phyloP scores from a whole-genome alignment of 2,888 invertebrate species.

The Palloptera scutellata region DNA sequence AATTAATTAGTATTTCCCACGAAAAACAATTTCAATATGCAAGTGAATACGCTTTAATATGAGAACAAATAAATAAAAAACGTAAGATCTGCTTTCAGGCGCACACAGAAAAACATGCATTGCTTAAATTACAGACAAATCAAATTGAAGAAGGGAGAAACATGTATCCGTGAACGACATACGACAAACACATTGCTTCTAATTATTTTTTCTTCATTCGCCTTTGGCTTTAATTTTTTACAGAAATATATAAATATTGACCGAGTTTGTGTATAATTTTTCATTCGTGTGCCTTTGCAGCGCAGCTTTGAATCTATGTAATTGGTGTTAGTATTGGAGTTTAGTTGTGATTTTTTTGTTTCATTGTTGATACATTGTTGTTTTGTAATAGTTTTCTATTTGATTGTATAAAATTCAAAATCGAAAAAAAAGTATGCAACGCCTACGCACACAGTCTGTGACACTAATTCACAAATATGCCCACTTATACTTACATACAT shows the following conservation, averaged over 20 bases:
- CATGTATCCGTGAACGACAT: not conserved
- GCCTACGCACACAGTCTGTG: not conserved
- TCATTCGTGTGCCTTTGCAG: too few species aligned
- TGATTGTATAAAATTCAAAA: not conserved
- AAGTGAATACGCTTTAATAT: not conserved
- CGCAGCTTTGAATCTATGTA: too few species aligned
- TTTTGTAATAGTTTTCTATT: not conserved
- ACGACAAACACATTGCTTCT: slow-evolving; percentile 9
- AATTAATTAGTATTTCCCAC: too few species aligned
- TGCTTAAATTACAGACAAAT: not conserved
- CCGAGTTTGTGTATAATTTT: slow-evolving; percentile 8
- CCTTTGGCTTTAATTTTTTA: not conserved
- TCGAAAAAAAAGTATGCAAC: not conserved
- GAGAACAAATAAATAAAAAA: slow-evolving; percentile 18
- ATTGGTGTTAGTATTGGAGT: too few species aligned
- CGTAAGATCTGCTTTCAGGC: slow-evolving; percentile 24
- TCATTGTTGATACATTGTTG: not conserved
- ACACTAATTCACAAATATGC: not conserved
- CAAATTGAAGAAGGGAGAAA: not conserved
- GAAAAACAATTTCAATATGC: not conserved
- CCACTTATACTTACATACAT: too few species aligned
- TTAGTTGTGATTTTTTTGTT: not conserved
- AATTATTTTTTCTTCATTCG: not conserved
- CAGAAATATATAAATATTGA: slow-evolving; percentile 13
- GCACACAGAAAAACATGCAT: slow-evolving; percentile 14